These are phyloP conservation scores for Procapra przewalskii DNA, from an alignment of 2,113 vertebrate genomes.

Conservation along the genomic window DNA sequence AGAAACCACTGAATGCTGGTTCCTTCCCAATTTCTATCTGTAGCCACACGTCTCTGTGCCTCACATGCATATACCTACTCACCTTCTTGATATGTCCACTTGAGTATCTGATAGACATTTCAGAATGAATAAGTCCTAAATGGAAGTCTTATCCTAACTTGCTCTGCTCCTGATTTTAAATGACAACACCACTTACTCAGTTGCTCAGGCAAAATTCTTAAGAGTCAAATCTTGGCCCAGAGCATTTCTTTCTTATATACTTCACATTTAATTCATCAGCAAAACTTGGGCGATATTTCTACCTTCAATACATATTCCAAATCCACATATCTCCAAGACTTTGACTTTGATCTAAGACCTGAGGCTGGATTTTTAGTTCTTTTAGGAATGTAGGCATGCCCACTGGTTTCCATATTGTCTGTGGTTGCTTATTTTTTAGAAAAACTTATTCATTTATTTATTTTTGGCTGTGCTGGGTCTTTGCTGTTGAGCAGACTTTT, in stretches of 20 bases:
- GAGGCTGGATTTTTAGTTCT: not conserved
- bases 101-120: not conserved
- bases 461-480: not conserved
- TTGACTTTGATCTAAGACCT: not conserved
- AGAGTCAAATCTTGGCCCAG: not conserved
- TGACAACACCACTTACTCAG: not conserved
- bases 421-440: not conserved
- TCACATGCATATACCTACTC: not conserved
- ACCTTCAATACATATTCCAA: not conserved
- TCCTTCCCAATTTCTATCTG: not conserved
- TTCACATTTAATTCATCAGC: not conserved
- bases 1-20: not conserved
- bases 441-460: not conserved
- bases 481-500: not conserved
- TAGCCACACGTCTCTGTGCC: not conserved
- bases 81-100: not conserved
- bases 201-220: not conserved
- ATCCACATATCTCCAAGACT: not conserved
- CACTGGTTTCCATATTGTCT: not conserved
- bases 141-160: not conserved
- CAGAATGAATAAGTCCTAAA: not conserved
- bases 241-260: not conserved
- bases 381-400: not conserved
- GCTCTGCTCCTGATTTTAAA: not conserved
- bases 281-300: not conserved